Evolutionary conservation across 2,113 vertebrate genomes (phyloP).

Genomic region (Trogon surrucura): DNA sequence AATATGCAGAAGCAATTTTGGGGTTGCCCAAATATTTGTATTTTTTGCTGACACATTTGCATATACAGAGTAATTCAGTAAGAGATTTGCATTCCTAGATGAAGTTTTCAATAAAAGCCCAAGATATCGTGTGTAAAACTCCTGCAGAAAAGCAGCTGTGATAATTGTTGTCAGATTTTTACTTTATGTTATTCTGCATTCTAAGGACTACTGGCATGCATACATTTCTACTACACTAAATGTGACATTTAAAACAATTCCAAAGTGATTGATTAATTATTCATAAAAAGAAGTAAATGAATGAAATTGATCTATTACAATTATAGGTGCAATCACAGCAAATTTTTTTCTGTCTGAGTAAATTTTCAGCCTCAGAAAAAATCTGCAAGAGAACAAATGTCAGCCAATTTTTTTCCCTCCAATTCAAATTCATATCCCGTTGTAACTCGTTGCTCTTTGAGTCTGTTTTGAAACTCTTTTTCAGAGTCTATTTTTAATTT

Average conservation of each 20-base stretch:
- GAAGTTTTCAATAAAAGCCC: background rate
- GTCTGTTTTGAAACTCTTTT: conserved; percentile 1
- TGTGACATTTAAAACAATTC: background rate
- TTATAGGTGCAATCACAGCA: background rate
- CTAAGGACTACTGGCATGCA: background rate
- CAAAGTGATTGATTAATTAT: background rate
- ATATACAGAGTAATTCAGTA: background rate
- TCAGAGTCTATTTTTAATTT: conserved; percentile 32
- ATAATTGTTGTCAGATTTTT: background rate
- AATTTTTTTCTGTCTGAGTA: background rate
- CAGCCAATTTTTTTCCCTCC: background rate
- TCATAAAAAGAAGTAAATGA: background rate
- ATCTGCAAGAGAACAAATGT: conserved; percentile 3
- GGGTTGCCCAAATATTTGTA: background rate
- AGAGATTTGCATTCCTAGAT: background rate
- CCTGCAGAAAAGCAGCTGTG: background rate
- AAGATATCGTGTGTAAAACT: background rate
- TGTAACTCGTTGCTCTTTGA: background rate
- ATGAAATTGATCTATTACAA: background rate
- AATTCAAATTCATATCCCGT: background rate
- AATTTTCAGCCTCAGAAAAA: background rate
- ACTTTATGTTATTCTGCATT: background rate
- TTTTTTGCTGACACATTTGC: background rate
- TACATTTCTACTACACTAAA: background rate
- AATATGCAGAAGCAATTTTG: background rate